Evolutionary conservation across 2,113 vertebrate species (phyloP), one percentile per base, ranked within the genome.

Genomic region (Otocyon megalotis): DNA sequence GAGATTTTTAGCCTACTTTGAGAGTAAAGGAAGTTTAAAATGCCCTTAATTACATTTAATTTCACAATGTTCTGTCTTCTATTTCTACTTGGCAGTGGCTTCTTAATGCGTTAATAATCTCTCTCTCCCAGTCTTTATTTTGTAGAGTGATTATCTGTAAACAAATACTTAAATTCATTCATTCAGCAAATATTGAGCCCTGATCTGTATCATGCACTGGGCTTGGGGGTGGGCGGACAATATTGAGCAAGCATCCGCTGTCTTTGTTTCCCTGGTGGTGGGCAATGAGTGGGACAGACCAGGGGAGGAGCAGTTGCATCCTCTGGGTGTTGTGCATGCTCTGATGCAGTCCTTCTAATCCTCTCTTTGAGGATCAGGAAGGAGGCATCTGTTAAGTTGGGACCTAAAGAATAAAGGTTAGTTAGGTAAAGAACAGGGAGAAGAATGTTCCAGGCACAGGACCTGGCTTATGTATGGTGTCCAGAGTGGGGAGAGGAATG

Each of bases 11-110:
- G 60, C 81, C 17, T 72, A n/a, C 26, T 95, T 93, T 63, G 65
- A 60, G 56, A 67, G 5, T 80, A 58, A 90, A 58, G 26, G 54
- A 76, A 79, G n/a, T 97, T 88, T 80, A 67, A 82, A 79, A 87
- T 89, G 87, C 82, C 2, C n/a, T 76, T 50, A 72, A 0, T 88
- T 79, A 32, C 30, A 90, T 80, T 93, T 87, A 69, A 83, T 80
- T 92, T 77, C 48, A n/a, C 62, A 35, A 74, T 71, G 8, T 81
- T 94, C 69, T 90, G 48, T 79, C 82, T 35, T 35, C 11, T 92
- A 3, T 56, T 93, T 91, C 56, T 72, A 12, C 56, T 92, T 80
- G 92, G 11, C 30, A 56, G 9, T 82, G n/a, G 72, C 48, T 86
- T 79, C 63, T 60, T 8, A 72, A 79, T n/a, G 65, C 32, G 60